These are phyloP conservation scores for Gandaritis pyraliata DNA, from an alignment of 2,888 invertebrate species.

Conservation along the genomic window DNA sequence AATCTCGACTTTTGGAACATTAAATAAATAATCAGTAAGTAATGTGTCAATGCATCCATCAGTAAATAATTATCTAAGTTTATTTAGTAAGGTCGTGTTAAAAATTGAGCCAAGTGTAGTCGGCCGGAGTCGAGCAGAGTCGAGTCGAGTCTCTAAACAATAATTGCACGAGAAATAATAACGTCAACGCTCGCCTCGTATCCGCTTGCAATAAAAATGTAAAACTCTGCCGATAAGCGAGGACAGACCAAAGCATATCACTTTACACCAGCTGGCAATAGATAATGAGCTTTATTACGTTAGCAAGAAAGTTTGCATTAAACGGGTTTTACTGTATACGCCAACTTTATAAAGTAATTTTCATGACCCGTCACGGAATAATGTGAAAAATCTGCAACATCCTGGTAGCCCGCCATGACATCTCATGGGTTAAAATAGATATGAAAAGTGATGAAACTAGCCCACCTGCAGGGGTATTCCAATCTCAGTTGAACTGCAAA, in stretches of 20 bases:
- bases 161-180: slow-evolving; percentile 83
- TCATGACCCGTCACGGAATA: background rate
- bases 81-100: slow-evolving; percentile 6
- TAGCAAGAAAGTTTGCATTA: background rate
- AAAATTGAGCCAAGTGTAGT: slow-evolving; percentile 38
- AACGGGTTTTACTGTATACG: too few relatives aligned
- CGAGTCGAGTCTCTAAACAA: slow-evolving; percentile 71
- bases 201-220: slow-evolving; percentile 84
- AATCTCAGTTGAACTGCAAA: too few relatives aligned
- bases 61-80: too few relatives aligned
- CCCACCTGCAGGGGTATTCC: too few relatives aligned
- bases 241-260: slow-evolving; percentile 47
- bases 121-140: slow-evolving; percentile 7
- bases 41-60: too few relatives aligned
- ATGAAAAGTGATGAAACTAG: too few relatives aligned
- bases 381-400: too few relatives aligned
- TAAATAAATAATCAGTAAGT: too few relatives aligned
- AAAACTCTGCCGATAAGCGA: slow-evolving; percentile 82
- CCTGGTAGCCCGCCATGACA: too few relatives aligned
- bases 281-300: slow-evolving; percentile 4
- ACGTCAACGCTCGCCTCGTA: slow-evolving; percentile 77
- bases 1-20: too few relatives aligned
- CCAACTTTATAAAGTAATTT: background rate
- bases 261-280: background rate
- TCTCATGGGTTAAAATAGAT: too few relatives aligned